phyloP scores from a whole-genome alignment of 2,113 vertebrate species.

The Indicator indicator region DNA sequence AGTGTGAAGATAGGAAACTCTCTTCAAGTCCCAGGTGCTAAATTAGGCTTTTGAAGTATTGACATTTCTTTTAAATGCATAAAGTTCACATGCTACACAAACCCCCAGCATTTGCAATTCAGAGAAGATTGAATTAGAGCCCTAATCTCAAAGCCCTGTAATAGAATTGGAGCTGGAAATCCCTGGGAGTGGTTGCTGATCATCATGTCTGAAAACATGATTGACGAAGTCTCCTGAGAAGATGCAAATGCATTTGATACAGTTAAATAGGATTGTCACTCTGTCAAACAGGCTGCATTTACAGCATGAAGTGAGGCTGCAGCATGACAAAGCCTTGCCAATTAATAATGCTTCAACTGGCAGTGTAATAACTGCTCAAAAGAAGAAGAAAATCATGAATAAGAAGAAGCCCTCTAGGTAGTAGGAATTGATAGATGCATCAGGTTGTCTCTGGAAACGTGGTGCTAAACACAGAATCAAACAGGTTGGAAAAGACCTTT shows the following conservation, averaged over 20 bases:
- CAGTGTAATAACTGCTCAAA: background rate
- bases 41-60: slow-evolving; percentile 34
- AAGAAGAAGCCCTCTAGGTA: background rate
- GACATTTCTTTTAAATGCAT: slow-evolving; percentile 21
- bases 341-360: background rate
- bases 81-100: background rate
- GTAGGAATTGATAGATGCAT: background rate
- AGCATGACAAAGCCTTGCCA: background rate
- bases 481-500: too few species aligned
- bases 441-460: background rate
- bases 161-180: slow-evolving; percentile 44
- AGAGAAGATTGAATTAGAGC: background rate
- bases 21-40: background rate
- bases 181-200: background rate
- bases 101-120: slow-evolving; percentile 37
- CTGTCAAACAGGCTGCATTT: background rate
- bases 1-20: background rate
- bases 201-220: background rate
- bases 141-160: slow-evolving; percentile 5
- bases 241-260: background rate
- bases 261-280: slow-evolving; percentile 10
- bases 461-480: background rate
- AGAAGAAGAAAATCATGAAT: background rate
- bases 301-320: background rate
- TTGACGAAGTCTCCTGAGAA: background rate